Conservation (phyloP, 1,140 invertebrate genomes). For the Helicoverpa armigera region DNA sequence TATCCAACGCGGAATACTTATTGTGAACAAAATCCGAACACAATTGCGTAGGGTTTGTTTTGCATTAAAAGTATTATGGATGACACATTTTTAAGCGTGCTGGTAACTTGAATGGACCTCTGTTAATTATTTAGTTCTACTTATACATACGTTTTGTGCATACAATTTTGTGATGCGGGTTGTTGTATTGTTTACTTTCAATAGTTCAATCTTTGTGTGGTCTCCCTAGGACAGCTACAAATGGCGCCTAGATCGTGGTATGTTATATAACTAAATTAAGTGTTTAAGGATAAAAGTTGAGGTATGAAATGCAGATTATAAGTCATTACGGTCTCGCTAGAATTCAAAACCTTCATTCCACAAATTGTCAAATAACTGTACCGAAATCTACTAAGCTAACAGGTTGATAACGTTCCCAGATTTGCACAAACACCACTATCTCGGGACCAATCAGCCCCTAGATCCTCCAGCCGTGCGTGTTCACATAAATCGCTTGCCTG, state of each 20-base stretch:
- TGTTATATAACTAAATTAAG: too few relatives aligned
- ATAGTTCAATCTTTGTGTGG: too few relatives aligned
- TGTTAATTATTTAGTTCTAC: neutral
- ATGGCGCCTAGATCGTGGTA: too few relatives aligned
- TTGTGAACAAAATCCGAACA: neutral
- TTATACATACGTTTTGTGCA: too few relatives aligned
- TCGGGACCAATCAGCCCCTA: neutral
- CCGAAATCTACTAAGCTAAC: neutral
- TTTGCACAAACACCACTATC: slow-evolving; percentile 27
- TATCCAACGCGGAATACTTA: slow-evolving; percentile 26
- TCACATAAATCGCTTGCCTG: slow-evolving; percentile 38
- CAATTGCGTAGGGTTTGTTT: neutral
- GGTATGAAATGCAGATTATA: too few relatives aligned
- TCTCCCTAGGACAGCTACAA: too few relatives aligned
- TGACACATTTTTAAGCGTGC: slow-evolving; percentile 8
- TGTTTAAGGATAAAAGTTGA: too few relatives aligned
- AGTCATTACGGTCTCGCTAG: too few relatives aligned
- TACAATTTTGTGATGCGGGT: slow-evolving; percentile 14
- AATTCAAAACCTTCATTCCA: too few relatives aligned
- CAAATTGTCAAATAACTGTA: neutral
- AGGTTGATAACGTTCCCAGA: neutral
- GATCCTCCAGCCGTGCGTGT: slow-evolving; percentile 27
- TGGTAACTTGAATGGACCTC: slow-evolving; percentile 13
- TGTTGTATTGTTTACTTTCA: neutral
- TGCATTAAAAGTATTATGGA: neutral